A percentile compares a stretch with the other conserved stretches of the same genome.
Conservation (phyloP, 2,113 vertebrate genomes). For the Madoqua kirkii region DNA sequence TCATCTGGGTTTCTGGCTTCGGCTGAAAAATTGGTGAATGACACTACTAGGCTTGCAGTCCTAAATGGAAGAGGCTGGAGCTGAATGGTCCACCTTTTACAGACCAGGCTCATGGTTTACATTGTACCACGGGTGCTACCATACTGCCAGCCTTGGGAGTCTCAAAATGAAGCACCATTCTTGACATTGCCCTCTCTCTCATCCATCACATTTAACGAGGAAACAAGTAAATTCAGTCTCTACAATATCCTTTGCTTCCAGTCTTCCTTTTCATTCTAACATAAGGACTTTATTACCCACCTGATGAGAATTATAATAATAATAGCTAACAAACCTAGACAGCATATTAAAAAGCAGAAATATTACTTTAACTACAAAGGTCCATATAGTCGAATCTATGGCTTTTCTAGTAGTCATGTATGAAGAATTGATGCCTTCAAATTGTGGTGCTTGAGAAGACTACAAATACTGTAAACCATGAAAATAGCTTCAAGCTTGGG, state of each 20-base stretch:
- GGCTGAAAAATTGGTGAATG: neutral
- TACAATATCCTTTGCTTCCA: neutral
- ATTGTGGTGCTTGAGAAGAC: neutral
- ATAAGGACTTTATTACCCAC: neutral
- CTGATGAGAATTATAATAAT: neutral
- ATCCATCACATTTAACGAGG: neutral
- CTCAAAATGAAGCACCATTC: neutral
- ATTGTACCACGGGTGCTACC: fast-evolving
- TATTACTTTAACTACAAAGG: neutral
- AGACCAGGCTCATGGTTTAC: neutral
- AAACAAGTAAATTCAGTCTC: neutral
- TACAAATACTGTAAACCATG: neutral
- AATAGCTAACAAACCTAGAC: neutral
- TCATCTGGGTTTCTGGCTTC: neutral
- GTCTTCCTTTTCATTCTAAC: neutral
- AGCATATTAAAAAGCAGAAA: neutral
- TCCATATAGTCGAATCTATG: neutral
- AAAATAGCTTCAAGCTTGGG: neutral
- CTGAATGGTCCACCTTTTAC: neutral
- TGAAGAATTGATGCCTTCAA: neutral
- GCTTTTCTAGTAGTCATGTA: neutral
- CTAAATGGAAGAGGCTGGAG: neutral
- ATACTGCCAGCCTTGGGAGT: neutral
- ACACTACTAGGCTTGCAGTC: neutral
- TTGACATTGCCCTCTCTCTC: neutral